These are phyloP conservation scores for Danaus chrysippus DNA, from an alignment of 2,888 invertebrate genomes.

Conservation along the genomic window DNA sequence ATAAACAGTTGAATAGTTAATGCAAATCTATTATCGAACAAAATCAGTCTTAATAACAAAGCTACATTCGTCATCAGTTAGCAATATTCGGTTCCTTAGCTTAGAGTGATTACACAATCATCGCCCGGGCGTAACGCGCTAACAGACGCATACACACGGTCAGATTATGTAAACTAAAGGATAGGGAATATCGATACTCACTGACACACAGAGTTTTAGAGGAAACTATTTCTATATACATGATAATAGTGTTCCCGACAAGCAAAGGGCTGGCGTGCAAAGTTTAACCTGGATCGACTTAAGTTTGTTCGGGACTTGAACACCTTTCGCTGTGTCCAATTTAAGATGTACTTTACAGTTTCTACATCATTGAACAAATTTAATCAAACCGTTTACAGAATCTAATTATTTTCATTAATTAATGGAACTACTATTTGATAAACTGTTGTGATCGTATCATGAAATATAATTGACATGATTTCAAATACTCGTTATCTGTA, in stretches of 20 bases:
- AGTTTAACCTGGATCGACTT: constrained; percentile 14
- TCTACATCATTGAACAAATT: not conserved
- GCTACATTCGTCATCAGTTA: constrained; percentile 25
- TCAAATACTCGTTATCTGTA: not conserved
- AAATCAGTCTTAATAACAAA: not conserved
- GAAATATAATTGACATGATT: not conserved
- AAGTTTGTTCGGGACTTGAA: constrained; percentile 6
- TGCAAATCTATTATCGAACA: too few species aligned
- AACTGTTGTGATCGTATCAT: not conserved
- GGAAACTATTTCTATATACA: constrained; percentile 18
- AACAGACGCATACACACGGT: constrained; percentile 32
- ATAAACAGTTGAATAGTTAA: too few species aligned
- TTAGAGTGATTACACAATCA: constrained; percentile 32
- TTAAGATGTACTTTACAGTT: constrained; percentile 3
- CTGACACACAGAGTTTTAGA: constrained; percentile 24
- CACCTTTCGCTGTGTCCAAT: not conserved
- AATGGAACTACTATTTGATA: too few species aligned
- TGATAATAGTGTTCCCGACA: constrained; percentile 23
- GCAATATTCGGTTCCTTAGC: constrained; percentile 29
- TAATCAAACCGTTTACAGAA: not conserved
- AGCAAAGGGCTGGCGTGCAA: constrained; percentile 9
- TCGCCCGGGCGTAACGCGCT: constrained; percentile 31
- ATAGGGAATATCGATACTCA: constrained; percentile 29
- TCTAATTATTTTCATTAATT: not conserved
- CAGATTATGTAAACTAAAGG: constrained; percentile 33